These are phyloP conservation scores for Ctenosaura bakeri DNA, from an alignment of 2,797 vertebrate genomes.

Conservation along the genomic window DNA sequence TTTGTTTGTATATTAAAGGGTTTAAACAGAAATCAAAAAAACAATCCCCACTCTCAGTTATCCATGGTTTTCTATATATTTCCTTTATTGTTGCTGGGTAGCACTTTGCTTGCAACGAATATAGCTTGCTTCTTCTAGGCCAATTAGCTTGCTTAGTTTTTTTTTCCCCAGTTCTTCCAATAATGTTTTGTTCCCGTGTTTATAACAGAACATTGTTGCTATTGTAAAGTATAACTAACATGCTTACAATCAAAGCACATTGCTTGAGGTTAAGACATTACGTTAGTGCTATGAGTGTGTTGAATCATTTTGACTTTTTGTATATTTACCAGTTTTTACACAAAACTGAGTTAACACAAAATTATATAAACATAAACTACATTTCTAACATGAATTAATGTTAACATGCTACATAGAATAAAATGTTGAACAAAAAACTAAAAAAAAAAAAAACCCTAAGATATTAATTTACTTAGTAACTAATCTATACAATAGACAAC, in stretches of 20 bases:
- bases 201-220: constrained; percentile 26
- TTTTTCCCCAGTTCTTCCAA: constrained; percentile 51
- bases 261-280: not conserved
- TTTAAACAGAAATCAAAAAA: constrained; percentile 22
- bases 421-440: no score
- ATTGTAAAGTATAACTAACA: constrained; percentile 4
- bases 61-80: constrained; percentile 68
- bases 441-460: no score
- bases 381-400: no score
- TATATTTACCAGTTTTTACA: no score
- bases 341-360: no score
- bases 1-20: constrained; percentile 30
- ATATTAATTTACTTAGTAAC: no score
- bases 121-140: constrained; percentile 60
- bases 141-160: constrained; percentile 64
- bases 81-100: constrained; percentile 74
- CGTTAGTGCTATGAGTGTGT: not conserved
- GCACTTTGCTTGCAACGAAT: constrained; percentile 43
- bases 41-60: not conserved
- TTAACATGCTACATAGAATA: no score
- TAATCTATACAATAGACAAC: no score
- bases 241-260: not conserved
- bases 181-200: constrained; percentile 30
- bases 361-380: no score
- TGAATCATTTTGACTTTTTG: constrained; percentile 3